These are phyloP conservation scores for Burhinus oedicnemus DNA, from an alignment of 2,113 vertebrate species.

Conservation along the genomic window DNA sequence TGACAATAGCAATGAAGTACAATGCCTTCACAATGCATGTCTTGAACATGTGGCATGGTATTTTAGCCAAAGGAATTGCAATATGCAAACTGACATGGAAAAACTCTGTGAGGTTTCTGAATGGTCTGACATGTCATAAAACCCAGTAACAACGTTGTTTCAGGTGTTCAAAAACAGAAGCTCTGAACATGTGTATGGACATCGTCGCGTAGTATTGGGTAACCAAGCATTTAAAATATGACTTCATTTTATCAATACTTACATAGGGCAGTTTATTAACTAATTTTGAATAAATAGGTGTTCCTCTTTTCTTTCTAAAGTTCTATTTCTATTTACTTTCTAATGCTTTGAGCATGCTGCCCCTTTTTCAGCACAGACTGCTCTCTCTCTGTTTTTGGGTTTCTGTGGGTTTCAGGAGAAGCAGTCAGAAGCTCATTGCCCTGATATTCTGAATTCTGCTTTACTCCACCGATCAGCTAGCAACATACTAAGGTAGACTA, in stretches of 20 bases:
- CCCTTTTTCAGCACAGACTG: not conserved
- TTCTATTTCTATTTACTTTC: not conserved
- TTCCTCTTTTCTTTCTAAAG: not conserved
- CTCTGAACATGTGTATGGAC: not conserved
- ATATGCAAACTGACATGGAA: not conserved
- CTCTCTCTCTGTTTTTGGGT: not conserved
- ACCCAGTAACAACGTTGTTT: not conserved
- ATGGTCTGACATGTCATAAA: not conserved
- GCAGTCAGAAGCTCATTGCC: not conserved
- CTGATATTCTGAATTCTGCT: not conserved
- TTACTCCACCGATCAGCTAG: not conserved
- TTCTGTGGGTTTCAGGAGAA: not conserved
- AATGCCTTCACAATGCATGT: rapidly evolving
- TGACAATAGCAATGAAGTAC: not conserved
- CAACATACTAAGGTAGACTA: not conserved
- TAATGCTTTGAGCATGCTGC: not conserved
- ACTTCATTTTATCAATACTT: not conserved
- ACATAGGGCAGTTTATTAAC: not conserved
- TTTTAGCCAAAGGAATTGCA: not conserved
- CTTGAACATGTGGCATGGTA: not conserved
- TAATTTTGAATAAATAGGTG: not conserved
- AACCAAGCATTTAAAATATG: not conserved
- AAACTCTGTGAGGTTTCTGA: not conserved
- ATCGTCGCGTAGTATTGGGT: rapidly evolving
- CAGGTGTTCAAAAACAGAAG: not conserved